Percentiles rank a stretch among this genome's conserved stretches.
These are phyloP conservation scores for Phoxinus phoxinus DNA, from an alignment of 2,113 vertebrate species.

Conservation along the genomic window DNA sequence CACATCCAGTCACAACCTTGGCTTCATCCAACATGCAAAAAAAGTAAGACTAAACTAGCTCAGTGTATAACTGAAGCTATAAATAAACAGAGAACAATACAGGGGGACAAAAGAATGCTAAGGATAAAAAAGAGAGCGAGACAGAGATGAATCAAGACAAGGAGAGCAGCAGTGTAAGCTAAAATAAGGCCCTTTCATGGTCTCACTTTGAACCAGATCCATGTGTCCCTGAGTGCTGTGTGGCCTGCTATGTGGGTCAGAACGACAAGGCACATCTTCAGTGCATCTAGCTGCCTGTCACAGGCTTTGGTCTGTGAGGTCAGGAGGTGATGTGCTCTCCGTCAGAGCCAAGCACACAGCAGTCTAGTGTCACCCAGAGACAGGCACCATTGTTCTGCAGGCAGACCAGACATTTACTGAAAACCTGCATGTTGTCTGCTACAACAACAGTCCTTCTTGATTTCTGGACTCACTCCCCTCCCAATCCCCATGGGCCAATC, in stretches of 20 bases:
- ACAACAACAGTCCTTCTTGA: conserved; percentile 29
- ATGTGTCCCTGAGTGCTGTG: conserved; percentile 21
- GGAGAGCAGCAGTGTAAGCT: conserved; percentile 1
- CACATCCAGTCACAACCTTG: conserved; percentile 20
- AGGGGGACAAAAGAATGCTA: conserved; percentile 53
- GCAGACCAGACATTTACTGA: conserved; percentile 27
- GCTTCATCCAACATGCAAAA: conserved; percentile 5
- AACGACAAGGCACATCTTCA: conserved; percentile 52
- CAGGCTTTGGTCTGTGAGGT: conserved; percentile 18
- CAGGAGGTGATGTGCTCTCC: conserved; percentile 54
- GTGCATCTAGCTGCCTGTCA: conserved; percentile 33
- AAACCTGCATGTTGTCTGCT: conserved; percentile 35
- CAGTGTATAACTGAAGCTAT: conserved; percentile 35
- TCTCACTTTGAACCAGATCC: conserved; percentile 38
- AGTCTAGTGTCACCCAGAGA: conserved; percentile 55
- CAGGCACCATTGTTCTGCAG: conserved; percentile 54
- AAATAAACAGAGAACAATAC: conserved; percentile 62
- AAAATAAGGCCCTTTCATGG: conserved; percentile 52
- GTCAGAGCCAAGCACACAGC: conserved; percentile 44
- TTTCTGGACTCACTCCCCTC: conserved; percentile 13
- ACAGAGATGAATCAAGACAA: conserved; percentile 1
- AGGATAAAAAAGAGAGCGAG: conserved; percentile 7
- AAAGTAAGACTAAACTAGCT: conserved; percentile 45
- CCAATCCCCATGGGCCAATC: not conserved
- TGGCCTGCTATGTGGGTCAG: conserved; percentile 38